Conservation (phyloP, 2,797 vertebrate genomes). For the Coreius guichenoti region DNA sequence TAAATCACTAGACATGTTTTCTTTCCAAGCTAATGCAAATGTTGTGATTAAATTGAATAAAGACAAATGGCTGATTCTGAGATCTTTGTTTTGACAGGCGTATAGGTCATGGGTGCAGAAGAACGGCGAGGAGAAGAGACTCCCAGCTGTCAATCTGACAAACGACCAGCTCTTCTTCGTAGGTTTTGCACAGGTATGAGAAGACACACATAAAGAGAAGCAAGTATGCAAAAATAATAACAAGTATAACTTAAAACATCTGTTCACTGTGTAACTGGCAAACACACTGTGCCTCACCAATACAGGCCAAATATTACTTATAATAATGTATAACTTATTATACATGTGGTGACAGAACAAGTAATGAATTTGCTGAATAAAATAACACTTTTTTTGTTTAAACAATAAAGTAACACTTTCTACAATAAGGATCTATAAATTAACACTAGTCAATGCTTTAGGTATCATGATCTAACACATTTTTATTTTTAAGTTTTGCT, state of each 20-base stretch:
- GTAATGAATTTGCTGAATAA: not conserved
- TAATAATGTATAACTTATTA: too few species aligned
- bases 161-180: slow-evolving; percentile 98
- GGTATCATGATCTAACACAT: not conserved
- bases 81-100: slow-evolving; percentile 76
- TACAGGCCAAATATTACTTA: not conserved
- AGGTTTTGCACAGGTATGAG: slow-evolving; percentile 92
- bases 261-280: not conserved
- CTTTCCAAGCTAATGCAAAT: not conserved
- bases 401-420: not conserved
- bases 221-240: not conserved
- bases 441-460: not conserved
- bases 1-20: not conserved
- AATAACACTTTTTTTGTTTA: not conserved
- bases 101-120: slow-evolving; percentile 88
- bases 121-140: slow-evolving; percentile 87
- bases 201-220: not conserved
- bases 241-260: not conserved
- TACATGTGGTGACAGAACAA: not conserved
- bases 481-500: not conserved
- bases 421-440: not conserved
- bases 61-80: not conserved
- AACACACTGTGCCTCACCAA: not conserved
- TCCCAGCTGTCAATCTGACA: slow-evolving; percentile 91
- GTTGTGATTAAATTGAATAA: not conserved